Percentiles rank a stretch among this genome's conserved stretches.
These are phyloP conservation scores for Cremastobaeus sp. DNA, from an alignment of 2,888 invertebrate species.

Conservation along the genomic window DNA sequence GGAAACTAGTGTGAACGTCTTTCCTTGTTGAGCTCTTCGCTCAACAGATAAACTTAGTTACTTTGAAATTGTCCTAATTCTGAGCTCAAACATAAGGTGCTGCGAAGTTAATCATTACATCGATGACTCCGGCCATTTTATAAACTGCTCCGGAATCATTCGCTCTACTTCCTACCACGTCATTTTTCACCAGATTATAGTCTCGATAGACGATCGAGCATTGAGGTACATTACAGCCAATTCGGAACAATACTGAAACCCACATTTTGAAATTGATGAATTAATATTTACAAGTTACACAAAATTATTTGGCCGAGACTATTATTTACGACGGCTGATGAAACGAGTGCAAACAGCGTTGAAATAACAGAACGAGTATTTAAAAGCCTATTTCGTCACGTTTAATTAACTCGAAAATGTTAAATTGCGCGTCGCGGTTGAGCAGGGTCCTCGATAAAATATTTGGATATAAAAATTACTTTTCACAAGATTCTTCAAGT, in stretches of 20 bases:
- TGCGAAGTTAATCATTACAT: conserved; percentile 43
- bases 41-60: conserved; percentile 63
- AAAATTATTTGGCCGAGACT: neutral
- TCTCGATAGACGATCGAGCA: no score
- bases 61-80: conserved; percentile 62
- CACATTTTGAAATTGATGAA: no score
- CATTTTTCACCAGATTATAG: no score
- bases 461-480: no score
- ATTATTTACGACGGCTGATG: conserved; percentile 16
- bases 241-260: no score
- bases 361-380: conserved; percentile 26
- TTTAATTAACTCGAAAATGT: conserved; percentile 25
- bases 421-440: no score
- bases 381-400: conserved; percentile 30
- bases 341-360: conserved; percentile 8
- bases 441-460: no score
- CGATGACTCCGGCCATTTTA: conserved; percentile 22
- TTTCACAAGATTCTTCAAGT: no score
- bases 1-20: conserved; percentile 61
- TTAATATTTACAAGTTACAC: no score
- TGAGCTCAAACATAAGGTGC: conserved; percentile 61
- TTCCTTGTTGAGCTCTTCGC: conserved; percentile 62
- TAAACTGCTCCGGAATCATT: no score
- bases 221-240: no score
- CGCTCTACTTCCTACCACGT: no score